phyloP scores from a whole-genome alignment of 2,888 invertebrate genomes.

The Sminthurinus aureus region DNA sequence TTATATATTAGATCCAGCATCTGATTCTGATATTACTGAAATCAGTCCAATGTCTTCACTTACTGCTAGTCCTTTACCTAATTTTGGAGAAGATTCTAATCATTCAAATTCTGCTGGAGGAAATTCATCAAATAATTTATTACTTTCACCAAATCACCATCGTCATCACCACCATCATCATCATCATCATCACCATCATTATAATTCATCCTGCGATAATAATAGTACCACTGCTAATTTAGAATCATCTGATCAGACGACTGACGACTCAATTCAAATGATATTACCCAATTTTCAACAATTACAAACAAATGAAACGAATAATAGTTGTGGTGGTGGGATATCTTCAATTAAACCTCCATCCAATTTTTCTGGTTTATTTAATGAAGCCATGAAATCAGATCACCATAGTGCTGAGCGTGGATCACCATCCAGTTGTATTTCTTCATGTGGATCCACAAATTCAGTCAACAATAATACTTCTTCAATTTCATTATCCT shows the following conservation, averaged over 20 bases:
- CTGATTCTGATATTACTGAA: conserved; percentile 55
- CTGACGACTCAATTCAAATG: not conserved
- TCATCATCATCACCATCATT: not conserved
- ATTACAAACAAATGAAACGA: too few relatives aligned
- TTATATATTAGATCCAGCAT: conserved; percentile 43
- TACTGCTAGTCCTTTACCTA: conserved; percentile 44
- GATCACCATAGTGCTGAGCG: conserved; percentile 31
- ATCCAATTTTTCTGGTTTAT: not conserved
- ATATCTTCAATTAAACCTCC: not conserved
- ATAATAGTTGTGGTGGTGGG: not conserved
- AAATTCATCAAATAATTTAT: not conserved
- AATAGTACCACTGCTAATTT: too few relatives aligned
- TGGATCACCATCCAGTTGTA: conserved; percentile 29
- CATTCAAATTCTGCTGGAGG: not conserved
- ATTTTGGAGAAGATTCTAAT: conserved; percentile 30
- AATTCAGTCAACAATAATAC: conserved; percentile 5
- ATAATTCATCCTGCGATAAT: too few relatives aligned
- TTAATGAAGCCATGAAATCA: conserved; percentile 17
- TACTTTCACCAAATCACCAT: not conserved
- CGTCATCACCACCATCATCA: not conserved
- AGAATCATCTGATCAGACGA: not conserved
- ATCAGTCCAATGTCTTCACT: conserved; percentile 51
- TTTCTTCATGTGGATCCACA: conserved; percentile 21
- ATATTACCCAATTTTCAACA: not conserved
- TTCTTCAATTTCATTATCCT: conserved; percentile 23